Evolutionary conservation across 2,888 invertebrate genomes (phyloP), one percentile per base, ranked within the genome.

Genomic region (Tortricodes alternella): DNA sequence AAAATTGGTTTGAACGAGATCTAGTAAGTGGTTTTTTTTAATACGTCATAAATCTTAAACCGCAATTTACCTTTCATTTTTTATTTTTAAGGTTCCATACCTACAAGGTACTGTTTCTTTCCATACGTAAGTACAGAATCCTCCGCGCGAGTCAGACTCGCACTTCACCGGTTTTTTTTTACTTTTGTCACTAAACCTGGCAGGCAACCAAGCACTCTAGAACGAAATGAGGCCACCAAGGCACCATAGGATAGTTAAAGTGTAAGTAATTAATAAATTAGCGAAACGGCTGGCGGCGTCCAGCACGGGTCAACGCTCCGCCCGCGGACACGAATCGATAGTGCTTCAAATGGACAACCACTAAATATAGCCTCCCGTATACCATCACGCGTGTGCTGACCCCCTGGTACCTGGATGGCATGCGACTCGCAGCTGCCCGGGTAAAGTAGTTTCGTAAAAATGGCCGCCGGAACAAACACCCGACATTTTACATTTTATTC

Each of bases 181-280:
- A 4, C 9, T n/a, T 27, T n/a, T 3, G n/a, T 29, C 3, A n/a
- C 21, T 32, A 34, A n/a, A 51, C 16, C 39, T 18, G 27, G 38
- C 19, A 41, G 15, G 29, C n/a, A 21, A 24, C 1, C 24, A 4
- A 44, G 19, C 38, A 44, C 41, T 37, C 18, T 13, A 35, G 19
- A 29, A 19, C 3, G 16, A 23, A 13, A 16, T 11, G 19, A 53
- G 53, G 56, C 39, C 67, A 73, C 77, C 68, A 75, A 74, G 72
- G 63, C 62, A 71, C 61, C 70, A 81, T 76, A 63, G 65, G 73
- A 76, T 72, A 63, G 74, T 67, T 27, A 11, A 71, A 76, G 77
- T 67, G 74, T 83, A 80, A 83, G 83, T 88, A 87, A 88, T 88
- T 89, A 88, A 87, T 87, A 87, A 88, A 89, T 89, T 89, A 88